Percentiles rank a stretch among this genome's conserved stretches.
phyloP scores from a whole-genome alignment of 1,140 invertebrate genomes.

The Brachionus calyciflorus region DNA sequence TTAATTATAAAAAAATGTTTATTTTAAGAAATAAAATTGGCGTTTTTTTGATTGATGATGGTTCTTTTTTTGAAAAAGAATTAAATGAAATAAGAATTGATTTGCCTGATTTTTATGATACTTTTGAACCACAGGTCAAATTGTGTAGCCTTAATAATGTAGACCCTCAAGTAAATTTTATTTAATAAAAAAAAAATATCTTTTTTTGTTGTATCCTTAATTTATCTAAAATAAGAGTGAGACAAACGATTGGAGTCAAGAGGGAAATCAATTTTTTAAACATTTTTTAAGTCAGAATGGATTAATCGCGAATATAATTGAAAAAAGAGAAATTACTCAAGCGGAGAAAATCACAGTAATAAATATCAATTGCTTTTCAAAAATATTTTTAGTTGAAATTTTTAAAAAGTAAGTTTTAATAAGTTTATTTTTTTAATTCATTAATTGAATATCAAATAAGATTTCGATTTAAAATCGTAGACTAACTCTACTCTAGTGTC shows the following conservation, averaged over 20 bases:
- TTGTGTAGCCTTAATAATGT: background rate
- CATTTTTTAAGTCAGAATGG: background rate
- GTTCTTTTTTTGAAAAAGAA: background rate
- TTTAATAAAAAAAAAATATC: background rate
- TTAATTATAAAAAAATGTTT: background rate
- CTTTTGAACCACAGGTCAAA: slow-evolving; percentile 20
- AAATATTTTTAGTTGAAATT: background rate
- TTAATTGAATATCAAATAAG: too few species aligned
- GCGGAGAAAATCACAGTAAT: background rate
- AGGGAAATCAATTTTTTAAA: slow-evolving; percentile 12
- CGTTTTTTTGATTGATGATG: slow-evolving; percentile 10
- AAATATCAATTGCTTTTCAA: background rate
- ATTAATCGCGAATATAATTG: background rate
- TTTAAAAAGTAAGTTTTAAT: background rate
- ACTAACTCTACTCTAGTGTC: too few species aligned
- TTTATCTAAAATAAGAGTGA: background rate
- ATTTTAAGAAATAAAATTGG: background rate
- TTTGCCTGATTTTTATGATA: slow-evolving; percentile 4
- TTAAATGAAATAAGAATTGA: background rate
- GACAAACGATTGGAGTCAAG: background rate
- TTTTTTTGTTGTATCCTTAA: background rate
- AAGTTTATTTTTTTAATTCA: too few species aligned
- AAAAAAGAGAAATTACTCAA: background rate
- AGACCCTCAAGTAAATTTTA: background rate
- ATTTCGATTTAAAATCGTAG: too few species aligned